phyloP scores from a whole-genome alignment of 2,113 vertebrate genomes.

The Halcyon senegalensis region DNA sequence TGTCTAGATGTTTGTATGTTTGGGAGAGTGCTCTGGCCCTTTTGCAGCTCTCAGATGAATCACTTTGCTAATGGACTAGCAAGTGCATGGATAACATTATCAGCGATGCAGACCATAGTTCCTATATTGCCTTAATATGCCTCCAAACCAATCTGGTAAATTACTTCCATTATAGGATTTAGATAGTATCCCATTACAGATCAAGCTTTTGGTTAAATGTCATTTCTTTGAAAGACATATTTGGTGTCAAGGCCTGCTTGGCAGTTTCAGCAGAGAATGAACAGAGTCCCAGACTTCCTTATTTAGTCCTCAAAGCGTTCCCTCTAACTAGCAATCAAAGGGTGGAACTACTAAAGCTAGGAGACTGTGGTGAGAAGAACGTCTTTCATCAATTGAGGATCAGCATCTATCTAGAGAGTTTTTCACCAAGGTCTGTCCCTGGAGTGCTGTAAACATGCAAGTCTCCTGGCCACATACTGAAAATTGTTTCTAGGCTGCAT shows the following conservation, averaged over 20 bases:
- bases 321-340: background rate
- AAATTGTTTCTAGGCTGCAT: background rate
- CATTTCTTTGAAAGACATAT: conserved; percentile 54
- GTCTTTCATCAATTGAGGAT: background rate
- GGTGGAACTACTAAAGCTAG: background rate
- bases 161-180: conserved; percentile 63
- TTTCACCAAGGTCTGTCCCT: background rate
- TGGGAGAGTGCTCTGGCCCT: conserved; percentile 14
- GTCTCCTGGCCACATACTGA: background rate
- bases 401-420: background rate
- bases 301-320: background rate
- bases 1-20: conserved; percentile 15
- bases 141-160: conserved; percentile 70
- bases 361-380: background rate
- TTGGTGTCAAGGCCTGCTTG: conserved; percentile 21
- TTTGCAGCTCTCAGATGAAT: conserved; percentile 61
- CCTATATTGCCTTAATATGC: conserved; percentile 54
- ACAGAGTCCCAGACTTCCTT: background rate
- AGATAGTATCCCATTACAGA: conserved; percentile 63
- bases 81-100: conserved; percentile 66
- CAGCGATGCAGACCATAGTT: conserved; percentile 57
- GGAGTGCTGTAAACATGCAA: background rate
- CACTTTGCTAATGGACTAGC: conserved; percentile 71
- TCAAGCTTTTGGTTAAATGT: conserved; percentile 71
- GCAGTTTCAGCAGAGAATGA: background rate